Evolutionary conservation across 2,797 vertebrate genomes (phyloP).

Genomic region (Columba guinea): DNA sequence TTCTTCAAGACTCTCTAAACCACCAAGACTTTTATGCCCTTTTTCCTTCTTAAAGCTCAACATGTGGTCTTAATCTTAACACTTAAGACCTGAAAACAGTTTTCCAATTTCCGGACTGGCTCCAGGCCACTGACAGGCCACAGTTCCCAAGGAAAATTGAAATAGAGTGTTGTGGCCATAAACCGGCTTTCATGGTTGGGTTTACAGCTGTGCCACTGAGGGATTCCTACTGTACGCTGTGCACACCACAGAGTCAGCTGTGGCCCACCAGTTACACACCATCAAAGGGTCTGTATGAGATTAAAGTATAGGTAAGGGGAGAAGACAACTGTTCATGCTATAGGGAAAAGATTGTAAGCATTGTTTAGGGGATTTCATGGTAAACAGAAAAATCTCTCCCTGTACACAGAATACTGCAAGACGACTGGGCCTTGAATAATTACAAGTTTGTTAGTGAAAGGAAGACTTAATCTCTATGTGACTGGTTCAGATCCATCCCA

Average conservation of each 20-base stretch:
- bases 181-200: conserved; percentile 83
- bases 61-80: conserved; percentile 91
- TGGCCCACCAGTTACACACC: not conserved
- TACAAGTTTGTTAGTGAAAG: not conserved
- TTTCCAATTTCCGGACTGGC: conserved; percentile 90
- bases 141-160: conserved; percentile 80
- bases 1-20: conserved; percentile 67
- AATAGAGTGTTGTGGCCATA: conserved; percentile 76
- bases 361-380: not conserved
- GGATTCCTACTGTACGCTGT: not conserved
- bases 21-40: conserved; percentile 79
- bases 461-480: not conserved
- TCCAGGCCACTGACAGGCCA: conserved; percentile 82
- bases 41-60: conserved; percentile 72
- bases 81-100: conserved; percentile 87
- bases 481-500: not conserved
- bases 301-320: not conserved
- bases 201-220: conserved; percentile 77
- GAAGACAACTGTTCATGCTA: not conserved
- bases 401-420: not conserved
- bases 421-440: not conserved
- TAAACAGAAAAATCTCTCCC: not conserved
- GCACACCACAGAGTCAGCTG: not conserved
- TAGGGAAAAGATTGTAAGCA: not conserved
- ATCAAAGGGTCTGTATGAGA: not conserved